A percentile compares a stretch with the other conserved stretches of the same genome.
These are phyloP conservation scores for Zelostemma sp. DNA, from an alignment of 1,140 invertebrate genomes.

Conservation along the genomic window DNA sequence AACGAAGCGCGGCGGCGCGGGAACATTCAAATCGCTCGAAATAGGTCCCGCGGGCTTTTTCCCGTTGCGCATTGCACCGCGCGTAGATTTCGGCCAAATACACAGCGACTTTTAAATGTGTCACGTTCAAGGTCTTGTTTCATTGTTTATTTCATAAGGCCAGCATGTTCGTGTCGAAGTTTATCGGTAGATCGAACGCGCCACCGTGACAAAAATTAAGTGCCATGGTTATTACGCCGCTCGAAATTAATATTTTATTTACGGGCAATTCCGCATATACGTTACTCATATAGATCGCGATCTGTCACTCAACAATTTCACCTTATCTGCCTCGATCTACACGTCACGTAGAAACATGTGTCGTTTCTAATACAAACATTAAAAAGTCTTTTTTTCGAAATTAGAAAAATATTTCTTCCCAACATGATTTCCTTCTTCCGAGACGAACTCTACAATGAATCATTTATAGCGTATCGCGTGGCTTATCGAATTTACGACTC, in stretches of 20 bases:
- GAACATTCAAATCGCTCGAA: too few species aligned
- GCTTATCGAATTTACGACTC: too few species aligned
- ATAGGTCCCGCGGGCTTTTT: too few species aligned
- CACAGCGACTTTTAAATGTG: not conserved
- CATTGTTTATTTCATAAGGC: not conserved
- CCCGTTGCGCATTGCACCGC: too few species aligned
- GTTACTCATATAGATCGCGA: not conserved
- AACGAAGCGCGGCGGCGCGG: too few species aligned
- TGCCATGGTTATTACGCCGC: not conserved
- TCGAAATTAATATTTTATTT: not conserved
- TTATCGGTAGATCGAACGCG: not conserved
- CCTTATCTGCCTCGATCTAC: slow-evolving; percentile 1
- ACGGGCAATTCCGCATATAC: not conserved
- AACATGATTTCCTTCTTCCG: too few species aligned
- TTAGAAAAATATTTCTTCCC: too few species aligned
- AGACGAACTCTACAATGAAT: too few species aligned
- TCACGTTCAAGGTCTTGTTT: not conserved
- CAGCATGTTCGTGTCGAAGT: not conserved
- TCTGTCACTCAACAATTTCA: not conserved
- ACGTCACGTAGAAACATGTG: too few species aligned
- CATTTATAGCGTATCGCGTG: too few species aligned
- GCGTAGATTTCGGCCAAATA: not conserved
- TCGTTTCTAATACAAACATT: too few species aligned
- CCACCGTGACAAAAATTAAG: not conserved
- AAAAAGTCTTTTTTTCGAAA: too few species aligned